Conservation (phyloP, 1,140 invertebrate species). For the Pachypeltis micranthus region DNA sequence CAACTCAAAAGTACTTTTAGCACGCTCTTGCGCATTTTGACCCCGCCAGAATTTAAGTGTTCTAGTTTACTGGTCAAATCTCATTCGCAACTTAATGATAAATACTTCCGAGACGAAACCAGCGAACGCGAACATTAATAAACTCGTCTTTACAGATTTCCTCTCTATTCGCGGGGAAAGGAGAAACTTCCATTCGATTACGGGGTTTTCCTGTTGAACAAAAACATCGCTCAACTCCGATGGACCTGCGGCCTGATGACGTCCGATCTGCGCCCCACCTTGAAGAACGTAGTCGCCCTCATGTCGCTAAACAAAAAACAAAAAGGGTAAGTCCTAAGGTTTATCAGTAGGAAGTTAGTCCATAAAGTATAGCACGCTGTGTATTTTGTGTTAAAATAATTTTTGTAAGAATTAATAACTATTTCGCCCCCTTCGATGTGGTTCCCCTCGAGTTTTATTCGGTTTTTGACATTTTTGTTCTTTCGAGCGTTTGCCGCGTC, state of each 20-base stretch:
- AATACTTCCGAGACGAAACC: no score
- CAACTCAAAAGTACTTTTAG: no score
- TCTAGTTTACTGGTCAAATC: no score
- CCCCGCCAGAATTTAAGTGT: neutral
- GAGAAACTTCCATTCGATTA: slow-evolving; percentile 64
- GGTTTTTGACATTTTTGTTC: no score
- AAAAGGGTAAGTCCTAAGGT: neutral
- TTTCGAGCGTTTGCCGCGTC: no score
- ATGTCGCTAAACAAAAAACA: slow-evolving; percentile 37
- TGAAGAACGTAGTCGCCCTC: slow-evolving; percentile 55
- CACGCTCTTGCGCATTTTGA: slow-evolving; percentile 11
- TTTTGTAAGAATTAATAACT: no score
- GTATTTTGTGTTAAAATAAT: no score
- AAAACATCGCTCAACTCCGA: slow-evolving; percentile 72
- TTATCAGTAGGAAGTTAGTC: no score
- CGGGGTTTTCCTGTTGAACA: slow-evolving; percentile 75
- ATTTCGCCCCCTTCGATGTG: no score
- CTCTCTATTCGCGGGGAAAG: slow-evolving; percentile 61
- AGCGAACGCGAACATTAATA: neutral
- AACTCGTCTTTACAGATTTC: slow-evolving; percentile 49
- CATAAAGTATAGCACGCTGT: no score
- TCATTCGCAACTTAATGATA: no score
- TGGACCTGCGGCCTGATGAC: slow-evolving; percentile 59
- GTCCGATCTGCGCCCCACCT: slow-evolving; percentile 54
- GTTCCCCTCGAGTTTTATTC: no score